Conservation (phyloP, 2,113 vertebrate species). For the Festucalex cinctus region DNA sequence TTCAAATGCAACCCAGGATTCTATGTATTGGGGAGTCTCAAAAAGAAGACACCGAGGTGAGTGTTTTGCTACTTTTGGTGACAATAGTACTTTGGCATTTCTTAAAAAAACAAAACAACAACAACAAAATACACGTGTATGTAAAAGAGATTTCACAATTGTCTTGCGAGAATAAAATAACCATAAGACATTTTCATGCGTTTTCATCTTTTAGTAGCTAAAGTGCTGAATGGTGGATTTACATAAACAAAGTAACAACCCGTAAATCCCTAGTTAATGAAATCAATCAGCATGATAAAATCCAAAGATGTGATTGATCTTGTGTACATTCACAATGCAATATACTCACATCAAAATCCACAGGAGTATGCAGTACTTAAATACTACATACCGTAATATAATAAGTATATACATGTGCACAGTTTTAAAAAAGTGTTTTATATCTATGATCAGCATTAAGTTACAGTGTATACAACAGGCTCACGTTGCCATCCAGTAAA, state of each 20-base stretch:
- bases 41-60: conserved; percentile 76
- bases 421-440: conserved; percentile 30
- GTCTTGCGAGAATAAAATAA: no score
- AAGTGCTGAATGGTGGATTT: no score
- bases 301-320: no score
- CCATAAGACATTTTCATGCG: no score
- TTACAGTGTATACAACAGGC: conserved; percentile 11
- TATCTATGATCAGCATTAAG: conserved; percentile 11
- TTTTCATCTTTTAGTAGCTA: no score
- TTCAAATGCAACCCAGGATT: conserved; percentile 91
- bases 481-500: conserved; percentile 49
- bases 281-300: no score
- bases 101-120: conserved; percentile 27
- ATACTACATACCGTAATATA: no score
- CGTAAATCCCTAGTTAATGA: no score
- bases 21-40: conserved; percentile 67
- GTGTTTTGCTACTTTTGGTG: conserved; percentile 19
- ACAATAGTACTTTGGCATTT: neutral
- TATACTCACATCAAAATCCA: no score
- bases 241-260: no score
- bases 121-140: neutral
- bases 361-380: no score
- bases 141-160: neutral
- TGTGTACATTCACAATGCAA: no score
- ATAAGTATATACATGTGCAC: neutral